Evolutionary conservation across 2,797 vertebrate genomes (phyloP).

Genomic region (Liasis olivaceus): DNA sequence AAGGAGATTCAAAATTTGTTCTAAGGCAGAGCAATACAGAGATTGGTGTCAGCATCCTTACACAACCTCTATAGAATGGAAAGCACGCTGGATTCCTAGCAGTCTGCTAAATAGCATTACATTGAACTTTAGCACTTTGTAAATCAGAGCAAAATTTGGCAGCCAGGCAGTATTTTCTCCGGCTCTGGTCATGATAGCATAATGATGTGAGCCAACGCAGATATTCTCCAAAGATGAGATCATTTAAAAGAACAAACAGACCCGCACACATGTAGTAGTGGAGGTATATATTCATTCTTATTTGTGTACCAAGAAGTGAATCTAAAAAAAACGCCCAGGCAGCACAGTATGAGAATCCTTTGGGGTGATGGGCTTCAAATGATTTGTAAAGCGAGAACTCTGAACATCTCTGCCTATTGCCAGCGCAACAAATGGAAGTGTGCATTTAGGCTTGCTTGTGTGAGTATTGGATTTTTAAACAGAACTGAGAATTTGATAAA

Average conservation of each 20-base stretch:
- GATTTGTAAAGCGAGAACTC: not conserved
- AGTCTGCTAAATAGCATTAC: not conserved
- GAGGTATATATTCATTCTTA: not conserved
- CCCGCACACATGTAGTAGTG: not conserved
- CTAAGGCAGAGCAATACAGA: not conserved
- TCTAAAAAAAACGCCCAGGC: not conserved
- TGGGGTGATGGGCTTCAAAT: not conserved
- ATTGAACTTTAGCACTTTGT: not conserved
- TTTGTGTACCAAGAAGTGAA: not conserved
- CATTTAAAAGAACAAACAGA: not conserved
- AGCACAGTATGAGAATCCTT: not conserved
- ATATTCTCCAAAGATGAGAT: not conserved
- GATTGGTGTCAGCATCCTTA: not conserved
- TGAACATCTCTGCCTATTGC: not conserved
- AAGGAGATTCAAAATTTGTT: not conserved
- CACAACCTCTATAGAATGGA: not conserved
- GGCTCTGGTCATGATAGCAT: not conserved
- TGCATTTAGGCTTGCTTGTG: not conserved
- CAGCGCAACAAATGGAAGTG: not conserved
- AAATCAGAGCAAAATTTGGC: not conserved
- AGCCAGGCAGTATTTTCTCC: not conserved
- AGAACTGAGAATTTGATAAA: not conserved
- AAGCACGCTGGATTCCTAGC: not conserved
- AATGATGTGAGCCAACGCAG: not conserved
- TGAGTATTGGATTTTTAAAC: not conserved